phyloP scores from a whole-genome alignment of 2,113 vertebrate species.

The Phrynosoma blainvillii region DNA sequence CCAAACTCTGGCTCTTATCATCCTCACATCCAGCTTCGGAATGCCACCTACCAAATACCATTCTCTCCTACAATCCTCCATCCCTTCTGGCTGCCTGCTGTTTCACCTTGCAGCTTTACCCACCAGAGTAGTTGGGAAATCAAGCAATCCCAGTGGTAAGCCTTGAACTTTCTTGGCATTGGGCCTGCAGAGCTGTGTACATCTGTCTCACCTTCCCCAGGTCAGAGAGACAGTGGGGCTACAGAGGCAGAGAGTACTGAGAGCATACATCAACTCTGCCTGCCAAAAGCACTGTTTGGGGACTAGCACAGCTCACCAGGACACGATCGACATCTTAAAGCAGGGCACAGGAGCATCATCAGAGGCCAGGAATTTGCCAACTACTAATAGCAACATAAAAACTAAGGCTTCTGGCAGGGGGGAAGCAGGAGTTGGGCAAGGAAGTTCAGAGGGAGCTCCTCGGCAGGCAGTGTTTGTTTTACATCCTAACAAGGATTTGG shows the following conservation, averaged over 20 bases:
- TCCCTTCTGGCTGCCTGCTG: not conserved
- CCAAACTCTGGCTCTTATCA: not conserved
- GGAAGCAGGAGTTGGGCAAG: not conserved
- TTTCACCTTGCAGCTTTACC: not conserved
- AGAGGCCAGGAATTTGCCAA: not conserved
- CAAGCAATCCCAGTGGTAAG: not conserved
- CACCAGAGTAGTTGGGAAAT: not conserved
- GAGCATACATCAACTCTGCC: not conserved
- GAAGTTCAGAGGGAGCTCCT: not conserved
- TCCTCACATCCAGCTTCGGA: not conserved
- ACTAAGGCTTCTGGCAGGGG: not conserved
- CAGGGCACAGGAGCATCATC: not conserved
- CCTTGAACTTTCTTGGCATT: not conserved
- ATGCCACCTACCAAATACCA: too few relatives aligned
- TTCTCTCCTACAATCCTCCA: not conserved
- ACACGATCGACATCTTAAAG: not conserved
- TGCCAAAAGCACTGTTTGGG: not conserved
- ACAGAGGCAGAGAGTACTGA: not conserved
- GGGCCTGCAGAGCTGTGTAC: not conserved
- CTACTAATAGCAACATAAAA: not conserved
- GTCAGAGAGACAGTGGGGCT: not conserved
- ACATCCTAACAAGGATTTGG: not conserved
- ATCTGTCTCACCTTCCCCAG: not conserved
- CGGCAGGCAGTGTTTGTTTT: not conserved
- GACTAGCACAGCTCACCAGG: not conserved